A percentile compares a stretch with the other conserved stretches of the same genome.
Evolutionary conservation across 2,797 vertebrate genomes (phyloP).

Genomic region (Syngnathus acus): DNA sequence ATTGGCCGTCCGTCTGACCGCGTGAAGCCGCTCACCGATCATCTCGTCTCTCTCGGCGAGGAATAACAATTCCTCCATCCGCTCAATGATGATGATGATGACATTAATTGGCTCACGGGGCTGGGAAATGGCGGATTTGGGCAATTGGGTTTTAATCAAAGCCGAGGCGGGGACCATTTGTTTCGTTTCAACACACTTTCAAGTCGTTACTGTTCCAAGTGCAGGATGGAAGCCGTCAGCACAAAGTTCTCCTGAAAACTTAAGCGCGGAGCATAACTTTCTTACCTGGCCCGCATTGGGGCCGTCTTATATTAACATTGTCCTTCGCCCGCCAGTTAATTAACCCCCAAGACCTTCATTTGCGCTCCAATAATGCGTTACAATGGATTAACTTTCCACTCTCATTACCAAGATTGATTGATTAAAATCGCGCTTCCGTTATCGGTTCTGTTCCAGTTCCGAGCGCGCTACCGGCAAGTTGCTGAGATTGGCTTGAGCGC

Average conservation of each 20-base stretch:
- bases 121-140: slow-evolving; percentile 16
- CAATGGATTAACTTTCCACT: slow-evolving; percentile 70
- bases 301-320: slow-evolving; percentile 71
- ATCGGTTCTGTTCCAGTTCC: slow-evolving; percentile 65
- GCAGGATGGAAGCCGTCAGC: not conserved
- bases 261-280: slow-evolving; percentile 5
- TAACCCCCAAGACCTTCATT: slow-evolving; percentile 75
- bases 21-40: slow-evolving; percentile 3
- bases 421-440: slow-evolving; percentile 65
- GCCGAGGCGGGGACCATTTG: slow-evolving; percentile 8
- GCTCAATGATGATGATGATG: slow-evolving; percentile 7
- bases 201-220: not conserved
- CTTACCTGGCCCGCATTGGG: slow-evolving; percentile 63
- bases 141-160: slow-evolving; percentile 18
- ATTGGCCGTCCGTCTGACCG: not conserved
- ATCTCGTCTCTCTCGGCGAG: slow-evolving; percentile 8
- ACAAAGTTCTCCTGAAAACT: not conserved
- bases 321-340: slow-evolving; percentile 68
- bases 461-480: slow-evolving; percentile 52
- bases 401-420: slow-evolving; percentile 67
- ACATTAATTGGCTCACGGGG: slow-evolving; percentile 13
- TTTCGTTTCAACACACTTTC: slow-evolving; percentile 11
- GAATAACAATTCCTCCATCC: slow-evolving; percentile 3
- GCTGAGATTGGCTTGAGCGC: slow-evolving; percentile 35
- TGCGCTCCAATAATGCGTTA: slow-evolving; percentile 66